Base-by-base conservation (phyloP, 2,797 vertebrate species). In the Pseudotriccus pelzelni region DNA sequence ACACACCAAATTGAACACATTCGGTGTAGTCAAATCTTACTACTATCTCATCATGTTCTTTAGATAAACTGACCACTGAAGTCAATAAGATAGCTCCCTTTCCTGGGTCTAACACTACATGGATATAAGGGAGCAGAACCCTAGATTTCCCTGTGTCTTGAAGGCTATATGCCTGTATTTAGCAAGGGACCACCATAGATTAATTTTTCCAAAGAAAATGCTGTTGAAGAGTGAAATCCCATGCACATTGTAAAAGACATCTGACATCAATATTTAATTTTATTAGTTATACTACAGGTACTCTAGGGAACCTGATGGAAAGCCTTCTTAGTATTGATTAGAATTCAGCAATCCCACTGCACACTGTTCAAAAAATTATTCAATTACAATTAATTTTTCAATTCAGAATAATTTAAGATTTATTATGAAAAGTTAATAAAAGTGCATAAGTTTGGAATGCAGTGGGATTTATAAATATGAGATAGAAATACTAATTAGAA, bases 261-360 rank as follows among this genome's bases (percentile, higher is more conserved):
- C 91, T 94, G 94, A 89, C 93, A 90, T 97, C 97, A 95, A 92
- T 97, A 97, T 91, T 96, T 97, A 96, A 98, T 97, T 96, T 97
- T 97, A 97, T 97, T 97, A 97, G 96, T 96, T 97, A 96, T 96
- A 93, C 96, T 94, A 89, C 82, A 70, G 81, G 79, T 96, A 94
- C 88, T 93, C 94, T 81, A 27, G 91, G 96, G 94, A 93, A 83
- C 72, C 78, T 52, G 93, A 95, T 84, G 75, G 89, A 94, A 84
- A 95, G 80, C 89, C 58, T 94, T 93, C 89, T 93, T 43, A 18
- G 70, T 95, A 98, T 97, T 37, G 96, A 98, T 95, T 76, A 79
- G 44, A 60, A 30, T 94, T 93, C 94, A 95, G 93, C 95, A 95
- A 95, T 87, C 78, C 74, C 86, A 84, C 36, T 80, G 74, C 91